Conservation (phyloP, 2,888 invertebrate genomes). For the Pristionchus arcanus region DNA sequence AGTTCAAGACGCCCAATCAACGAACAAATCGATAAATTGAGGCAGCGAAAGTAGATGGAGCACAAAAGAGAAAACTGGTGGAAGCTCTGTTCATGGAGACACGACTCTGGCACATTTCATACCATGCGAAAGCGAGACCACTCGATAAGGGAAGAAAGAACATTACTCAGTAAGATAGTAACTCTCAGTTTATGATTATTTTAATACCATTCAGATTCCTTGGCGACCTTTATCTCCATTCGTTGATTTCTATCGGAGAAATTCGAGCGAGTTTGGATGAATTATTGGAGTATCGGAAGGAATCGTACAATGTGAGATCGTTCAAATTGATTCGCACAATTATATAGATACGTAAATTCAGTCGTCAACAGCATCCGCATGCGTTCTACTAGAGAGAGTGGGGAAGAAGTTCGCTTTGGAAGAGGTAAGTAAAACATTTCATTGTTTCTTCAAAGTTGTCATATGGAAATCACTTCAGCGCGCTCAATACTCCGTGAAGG, state of each 20-base stretch:
- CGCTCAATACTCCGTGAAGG: neutral
- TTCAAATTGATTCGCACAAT: no score
- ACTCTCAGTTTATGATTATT: neutral
- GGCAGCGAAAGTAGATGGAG: neutral
- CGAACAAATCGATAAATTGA: neutral
- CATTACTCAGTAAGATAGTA: neutral
- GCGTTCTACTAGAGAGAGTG: neutral
- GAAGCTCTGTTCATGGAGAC: neutral
- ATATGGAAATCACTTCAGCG: neutral
- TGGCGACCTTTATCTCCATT: neutral
- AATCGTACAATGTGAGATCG: neutral
- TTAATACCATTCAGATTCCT: neutral
- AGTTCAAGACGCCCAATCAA: neutral
- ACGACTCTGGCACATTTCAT: constrained; percentile 7
- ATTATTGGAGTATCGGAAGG: neutral
- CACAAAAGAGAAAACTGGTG: neutral
- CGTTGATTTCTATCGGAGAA: neutral
- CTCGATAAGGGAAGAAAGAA: constrained; percentile 19
- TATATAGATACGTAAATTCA: neutral
- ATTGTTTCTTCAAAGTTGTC: neutral
- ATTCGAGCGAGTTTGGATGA: neutral
- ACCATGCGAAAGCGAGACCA: constrained; percentile 5
- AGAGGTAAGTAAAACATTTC: neutral
- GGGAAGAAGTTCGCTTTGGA: constrained; percentile 28
- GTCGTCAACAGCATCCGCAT: neutral